Evolutionary conservation across 2,888 invertebrate species (phyloP), one percentile per base, ranked within the genome.

Genomic region (Drosophila recens): DNA sequence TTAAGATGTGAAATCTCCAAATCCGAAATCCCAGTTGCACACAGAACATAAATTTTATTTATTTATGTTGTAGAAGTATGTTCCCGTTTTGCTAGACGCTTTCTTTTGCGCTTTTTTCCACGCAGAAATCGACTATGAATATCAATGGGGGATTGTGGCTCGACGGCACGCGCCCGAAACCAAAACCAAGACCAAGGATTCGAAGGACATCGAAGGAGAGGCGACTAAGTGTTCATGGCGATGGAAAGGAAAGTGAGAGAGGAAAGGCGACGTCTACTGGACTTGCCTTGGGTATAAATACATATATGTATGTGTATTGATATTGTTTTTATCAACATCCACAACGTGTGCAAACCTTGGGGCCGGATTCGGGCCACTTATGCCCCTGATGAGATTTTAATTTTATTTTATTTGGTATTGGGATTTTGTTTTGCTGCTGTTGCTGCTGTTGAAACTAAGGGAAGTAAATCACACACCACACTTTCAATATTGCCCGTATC

Each of bases 311-410:
- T 59, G 54, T 67, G 67, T 80, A 79, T 80, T 76, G 90, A 87
- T 90, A 87, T 87, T 87, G 86, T 87, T 87, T 89, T 87, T 87
- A 87, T 90, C 86, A 86, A 72, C 70, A 77, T 71, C 27, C 27
- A 27, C 67, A 71, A 61, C 65, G 80, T 79, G 82, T 69, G 65
- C 72, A 72, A 63, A 69, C 66, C 73, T 73, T 62, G 53, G 46
- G 57, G 40, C 57, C 38, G 38, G 20, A 43, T 43, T 58, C 52
- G 58, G 75, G 59, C 57, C 89, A 89, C 89, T 84, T 89, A 75
- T 83, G 84, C 84, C 85, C 75, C 86, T 87, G 87, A 87, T 87
- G 90, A 78, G 90, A 84, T 89, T 89, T 89, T 86, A 81, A 82
- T 89, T 90, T 89, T 90, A 83, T 84, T 87, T 82, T 85, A 73